Percentiles rank a stretch among this genome's conserved stretches.
These are phyloP conservation scores for Asteroscopus sphinx DNA, from an alignment of 2,888 invertebrate species.

Conservation along the genomic window DNA sequence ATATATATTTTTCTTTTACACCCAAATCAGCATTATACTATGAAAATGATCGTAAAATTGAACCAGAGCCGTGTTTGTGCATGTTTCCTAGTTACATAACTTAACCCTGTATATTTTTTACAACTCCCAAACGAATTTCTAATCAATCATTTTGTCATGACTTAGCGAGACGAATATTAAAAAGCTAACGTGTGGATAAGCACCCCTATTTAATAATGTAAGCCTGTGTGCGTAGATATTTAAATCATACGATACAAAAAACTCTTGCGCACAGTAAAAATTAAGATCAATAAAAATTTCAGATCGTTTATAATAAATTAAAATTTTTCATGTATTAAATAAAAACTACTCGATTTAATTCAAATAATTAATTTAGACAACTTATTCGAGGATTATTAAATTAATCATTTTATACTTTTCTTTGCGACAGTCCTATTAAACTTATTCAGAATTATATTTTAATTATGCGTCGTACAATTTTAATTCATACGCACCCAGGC, in stretches of 20 bases:
- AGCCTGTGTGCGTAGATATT: constrained; percentile 23
- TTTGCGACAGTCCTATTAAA: too few relatives aligned
- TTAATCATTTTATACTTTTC: too few relatives aligned
- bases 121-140: constrained; percentile 49
- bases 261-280: neutral
- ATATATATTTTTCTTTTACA: constrained; percentile 2
- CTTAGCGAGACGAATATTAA: constrained; percentile 61
- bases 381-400: neutral
- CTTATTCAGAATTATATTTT: neutral
- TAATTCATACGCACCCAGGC: constrained; percentile 46
- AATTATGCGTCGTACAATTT: constrained; percentile 32
- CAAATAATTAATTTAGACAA: neutral
- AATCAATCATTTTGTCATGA: constrained; percentile 54
- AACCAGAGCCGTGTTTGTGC: constrained; percentile 40
- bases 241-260: constrained; percentile 30
- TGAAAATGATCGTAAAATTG: constrained; percentile 15
- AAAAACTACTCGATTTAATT: too few relatives aligned
- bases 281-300: too few relatives aligned
- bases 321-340: too few relatives aligned
- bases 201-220: constrained; percentile 64
- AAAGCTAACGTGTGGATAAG: constrained; percentile 65
- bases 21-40: neutral
- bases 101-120: constrained; percentile 70
- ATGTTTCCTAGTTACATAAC: constrained; percentile 47
- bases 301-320: too few relatives aligned